Evolutionary conservation across 2,113 vertebrate genomes (phyloP), one percentile per base, ranked within the genome.

Genomic region (Percopsis transmontana): DNA sequence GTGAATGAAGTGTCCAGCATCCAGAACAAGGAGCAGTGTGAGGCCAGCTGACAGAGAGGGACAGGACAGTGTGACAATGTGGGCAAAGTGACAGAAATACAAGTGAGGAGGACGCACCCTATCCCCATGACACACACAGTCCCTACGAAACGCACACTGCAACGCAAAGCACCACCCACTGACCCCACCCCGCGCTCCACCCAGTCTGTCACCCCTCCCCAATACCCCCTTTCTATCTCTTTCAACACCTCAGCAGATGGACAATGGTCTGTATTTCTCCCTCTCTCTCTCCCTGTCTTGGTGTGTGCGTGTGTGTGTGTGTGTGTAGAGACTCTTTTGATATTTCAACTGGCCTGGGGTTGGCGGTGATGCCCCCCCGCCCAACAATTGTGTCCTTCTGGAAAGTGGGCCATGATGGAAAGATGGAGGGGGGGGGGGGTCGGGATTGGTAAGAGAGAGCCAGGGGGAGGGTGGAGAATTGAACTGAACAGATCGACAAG

Each of bases 191-290:
- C 19, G 63, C 60, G 33, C 20, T 69, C 61, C 61, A 24, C 57
- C 18, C 66, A 68, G 59, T 70, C 77, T 81, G 64, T 79, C 73
- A 68, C 57, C 4, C 33, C 54, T 33, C 61, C 47, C 51, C 18
- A 24, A 33, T 23, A 68, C 68, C 53, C 39, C 40, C 60, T 42
- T 39, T 62, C 23, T n/a, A n/a, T 44, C 27, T 20, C 65, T 71
- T 74, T 81, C 79, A 75, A 61, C 76, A 45, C 70, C 75, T 77
- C 74, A 81, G 85, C 91, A 92, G 91, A 92, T 90, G 91, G 89
- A 69, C 68, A 86, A 65, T 77, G 83, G 73, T 69, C 61, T 11
- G 14, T 54, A 20, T 14, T 4, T 54, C 52, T 54, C 52, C 23
- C 21, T 54, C 52, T 54, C 74, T 74, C 74, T 40, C 56, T 41